Conservation (phyloP, 2,888 invertebrate species). For the Diarsia brunnea region DNA sequence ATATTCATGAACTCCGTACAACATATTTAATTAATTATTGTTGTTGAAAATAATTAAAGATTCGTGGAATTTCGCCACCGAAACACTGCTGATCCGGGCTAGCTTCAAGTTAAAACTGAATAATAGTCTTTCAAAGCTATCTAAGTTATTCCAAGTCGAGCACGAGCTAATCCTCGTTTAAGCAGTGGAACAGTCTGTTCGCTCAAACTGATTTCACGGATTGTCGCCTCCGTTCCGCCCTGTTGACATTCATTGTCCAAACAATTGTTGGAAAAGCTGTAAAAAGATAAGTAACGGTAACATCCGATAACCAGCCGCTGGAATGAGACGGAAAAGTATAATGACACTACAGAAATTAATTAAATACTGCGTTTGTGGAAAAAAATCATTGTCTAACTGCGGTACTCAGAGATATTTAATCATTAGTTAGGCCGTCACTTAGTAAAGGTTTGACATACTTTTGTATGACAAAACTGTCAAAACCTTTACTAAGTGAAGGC, state of each 20-base stretch:
- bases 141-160: slow-evolving; percentile 36
- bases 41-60: slow-evolving; percentile 32
- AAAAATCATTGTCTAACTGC: not conserved
- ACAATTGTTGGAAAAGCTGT: slow-evolving; percentile 63
- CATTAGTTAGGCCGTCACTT: too few relatives aligned
- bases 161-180: slow-evolving; percentile 45
- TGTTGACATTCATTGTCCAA: slow-evolving; percentile 71
- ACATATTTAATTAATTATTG: slow-evolving; percentile 7
- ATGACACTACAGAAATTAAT: not conserved
- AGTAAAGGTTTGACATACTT: too few relatives aligned
- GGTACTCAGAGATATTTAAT: too few relatives aligned
- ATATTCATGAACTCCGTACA: slow-evolving; percentile 39
- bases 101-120: slow-evolving; percentile 11
- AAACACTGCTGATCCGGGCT: not conserved
- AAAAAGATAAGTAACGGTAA: slow-evolving; percentile 62
- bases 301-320: slow-evolving; percentile 33
- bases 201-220: slow-evolving; percentile 74
- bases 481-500: too few relatives aligned
- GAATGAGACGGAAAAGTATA: slow-evolving; percentile 32
- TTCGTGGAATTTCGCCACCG: slow-evolving; percentile 6
- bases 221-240: slow-evolving; percentile 72
- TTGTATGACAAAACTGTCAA: too few relatives aligned
- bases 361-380: not conserved
- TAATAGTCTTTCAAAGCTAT: slow-evolving; percentile 19
- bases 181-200: slow-evolving; percentile 56